Conservation (phyloP, 1,140 invertebrate species). For the Drosophila asahinai region DNA sequence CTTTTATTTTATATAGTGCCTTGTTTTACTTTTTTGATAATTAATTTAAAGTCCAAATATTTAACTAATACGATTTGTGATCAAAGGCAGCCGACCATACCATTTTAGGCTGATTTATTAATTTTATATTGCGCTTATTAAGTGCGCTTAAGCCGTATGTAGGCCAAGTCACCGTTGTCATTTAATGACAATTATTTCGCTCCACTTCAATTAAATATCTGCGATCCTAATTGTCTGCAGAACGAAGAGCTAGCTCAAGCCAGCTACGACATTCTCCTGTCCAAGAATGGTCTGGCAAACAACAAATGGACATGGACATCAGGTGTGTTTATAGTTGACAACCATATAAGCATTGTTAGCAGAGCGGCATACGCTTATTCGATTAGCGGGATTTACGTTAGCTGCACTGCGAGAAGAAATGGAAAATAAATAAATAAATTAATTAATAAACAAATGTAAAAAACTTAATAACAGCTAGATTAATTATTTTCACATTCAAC, state of each 20-base stretch:
- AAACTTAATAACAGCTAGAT: too few relatives aligned
- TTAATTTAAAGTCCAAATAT: neutral
- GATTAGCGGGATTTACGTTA: conserved; percentile 66
- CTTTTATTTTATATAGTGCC: neutral
- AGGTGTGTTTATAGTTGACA: conserved; percentile 31
- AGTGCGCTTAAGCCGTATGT: neutral
- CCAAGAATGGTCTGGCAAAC: conserved; percentile 28
- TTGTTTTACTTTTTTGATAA: neutral
- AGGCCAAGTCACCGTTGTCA: conserved; percentile 1
- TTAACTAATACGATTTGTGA: conserved; percentile 1
- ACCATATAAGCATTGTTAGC: conserved; percentile 40
- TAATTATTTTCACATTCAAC: too few relatives aligned
- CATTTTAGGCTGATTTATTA: conserved; percentile 1
- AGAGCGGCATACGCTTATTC: conserved; percentile 53
- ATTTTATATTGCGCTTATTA: conserved; percentile 17
- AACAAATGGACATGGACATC: conserved; percentile 31
- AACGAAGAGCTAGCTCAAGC: conserved; percentile 5
- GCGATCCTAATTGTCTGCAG: conserved; percentile 35
- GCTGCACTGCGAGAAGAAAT: neutral
- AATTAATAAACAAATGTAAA: too few relatives aligned
- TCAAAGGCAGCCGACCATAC: neutral
- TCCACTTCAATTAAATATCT: conserved; percentile 24
- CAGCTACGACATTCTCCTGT: conserved; percentile 19
- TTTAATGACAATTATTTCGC: conserved; percentile 15
- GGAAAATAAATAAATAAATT: too few relatives aligned